Base-by-base conservation (phyloP, 2,888 invertebrate species). In the Merodon equestris region DNA sequence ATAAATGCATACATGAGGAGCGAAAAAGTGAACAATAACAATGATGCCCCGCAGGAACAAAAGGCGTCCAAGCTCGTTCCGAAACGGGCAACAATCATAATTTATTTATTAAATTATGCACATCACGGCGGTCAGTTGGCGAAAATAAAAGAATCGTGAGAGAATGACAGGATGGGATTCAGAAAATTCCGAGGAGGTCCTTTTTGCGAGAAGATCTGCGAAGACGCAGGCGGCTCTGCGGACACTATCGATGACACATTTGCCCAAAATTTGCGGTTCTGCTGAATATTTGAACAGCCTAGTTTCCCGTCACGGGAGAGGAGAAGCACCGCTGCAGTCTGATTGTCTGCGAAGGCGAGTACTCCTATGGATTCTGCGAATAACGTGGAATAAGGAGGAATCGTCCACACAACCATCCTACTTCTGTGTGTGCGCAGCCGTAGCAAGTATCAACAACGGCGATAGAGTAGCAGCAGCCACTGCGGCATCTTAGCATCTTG, bases 201-300 rank as follows among this genome's bases (percentile, higher is more conserved):
- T 74, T 79, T 74, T 74, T 53, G 36, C 38, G 54, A 27, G 54
- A 53, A 61, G 63, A 79, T 79, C 79, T 73, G 73, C 68, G 73
- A 68, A 73, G 34, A 40, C 13, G 18, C 72, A 77, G 88, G 89
- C 88, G 88, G 87, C 89, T 88, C 84, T 85, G 86, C 86, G 86
- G 85, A 88, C 88, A 88, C 87, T 85, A 84, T 86, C 77, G 51
- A 61, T 73, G 67, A 77, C 77, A 77, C 77, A 73, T 77, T 77
- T 77, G 73, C 77, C 74, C 67, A 73, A 77, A 77, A 63, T 45
- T 67, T 48, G 48, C 10, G 14, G 27, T 66, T 66, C 34, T 61
- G 45, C 44, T 82, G 82, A 79, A 82, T 82, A 82, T 82, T 82
- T 82, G 79, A 82, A 79, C 73, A 79, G 79, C 72, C 19, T 18